Evolutionary conservation across 2,888 invertebrate species (phyloP).

Genomic region (Drosophila nr. fundita): DNA sequence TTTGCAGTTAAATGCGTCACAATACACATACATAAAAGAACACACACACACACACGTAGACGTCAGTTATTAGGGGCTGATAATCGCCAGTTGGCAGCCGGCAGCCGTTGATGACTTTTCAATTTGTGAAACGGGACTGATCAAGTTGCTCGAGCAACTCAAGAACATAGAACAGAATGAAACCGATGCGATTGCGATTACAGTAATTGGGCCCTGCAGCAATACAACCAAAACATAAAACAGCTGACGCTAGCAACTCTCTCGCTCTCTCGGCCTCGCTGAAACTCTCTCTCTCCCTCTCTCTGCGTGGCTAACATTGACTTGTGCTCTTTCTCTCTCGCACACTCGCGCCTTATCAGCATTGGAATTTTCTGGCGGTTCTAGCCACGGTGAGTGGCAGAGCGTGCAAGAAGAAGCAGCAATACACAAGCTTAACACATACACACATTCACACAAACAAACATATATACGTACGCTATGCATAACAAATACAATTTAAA

Average conservation of each 20-base stretch:
- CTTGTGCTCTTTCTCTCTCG: constrained; percentile 27
- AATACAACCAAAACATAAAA: constrained; percentile 73
- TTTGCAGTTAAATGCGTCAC: constrained; percentile 61
- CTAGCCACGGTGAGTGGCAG: constrained; percentile 44
- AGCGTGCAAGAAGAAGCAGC: constrained; percentile 43
- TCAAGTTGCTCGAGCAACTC: constrained; percentile 37
- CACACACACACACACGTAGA: constrained; percentile 21
- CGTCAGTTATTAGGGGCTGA: constrained; percentile 54
- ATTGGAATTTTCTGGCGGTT: constrained; percentile 55
- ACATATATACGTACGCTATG: constrained; percentile 18
- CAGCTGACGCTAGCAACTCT: constrained; percentile 59
- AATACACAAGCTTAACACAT: constrained; percentile 39
- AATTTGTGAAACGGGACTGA: constrained; percentile 74
- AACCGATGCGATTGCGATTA: constrained; percentile 62
- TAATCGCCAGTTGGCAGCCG: constrained; percentile 32
- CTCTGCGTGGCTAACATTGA: background rate
- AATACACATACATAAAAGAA: constrained; percentile 29
- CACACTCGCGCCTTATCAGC: constrained; percentile 56
- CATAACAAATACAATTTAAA: constrained; percentile 56
- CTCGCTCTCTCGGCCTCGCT: constrained; percentile 24
- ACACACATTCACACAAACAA: constrained; percentile 6
- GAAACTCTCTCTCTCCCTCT: constrained; percentile 4
- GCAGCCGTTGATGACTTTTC: constrained; percentile 68
- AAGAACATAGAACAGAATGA: constrained; percentile 48
- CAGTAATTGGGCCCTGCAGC: constrained; percentile 29